Evolutionary conservation across 2,888 invertebrate genomes (phyloP), one percentile per base, ranked within the genome.

Genomic region (Rhingia rostrata): DNA sequence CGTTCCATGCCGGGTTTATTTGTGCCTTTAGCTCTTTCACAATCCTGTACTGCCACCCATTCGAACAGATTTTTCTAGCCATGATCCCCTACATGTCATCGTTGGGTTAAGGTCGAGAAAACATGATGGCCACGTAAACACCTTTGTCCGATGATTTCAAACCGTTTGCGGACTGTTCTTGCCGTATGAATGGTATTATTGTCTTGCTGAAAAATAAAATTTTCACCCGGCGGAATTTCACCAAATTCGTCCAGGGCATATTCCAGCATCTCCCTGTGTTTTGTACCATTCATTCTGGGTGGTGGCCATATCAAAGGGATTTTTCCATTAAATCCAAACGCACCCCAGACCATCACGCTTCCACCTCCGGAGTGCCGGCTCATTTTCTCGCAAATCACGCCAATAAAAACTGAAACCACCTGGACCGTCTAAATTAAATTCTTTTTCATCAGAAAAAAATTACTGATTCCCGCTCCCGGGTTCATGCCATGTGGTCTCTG

Each of bases 211-310:
- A 41, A 12, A 51, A 64, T 33, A 12, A 41, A 41, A 7, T 41
- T 41, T 32, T 41, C 56, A 22, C 35, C 33, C 7, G 53, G 41
- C n/a, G 51, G 41, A 66, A 66, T 53, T n/a, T 66, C 14, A 30
- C 53, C 37, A 51, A 66, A 66, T 66, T 51, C 66, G 30, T 53
- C 53, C 30, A 51, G 22, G 39, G 64, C 47, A 43, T 43, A 43
- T 43, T 43, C 43, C 6, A 7, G 35, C 47, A 63, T 47, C 6
- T 47, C 63, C 10, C 49, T 64, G 49, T 37, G 39, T 64, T 54
- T 32, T 10, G n/a, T 33, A 7, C 14, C 37, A 37, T 37, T 37
- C 37, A 37, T 37, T 37, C 37, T 37, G 37, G 37, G 37, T 41
- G 37, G 37, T 37, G 37, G 6, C 14, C 14, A 37, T 22, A 9